phyloP scores from a whole-genome alignment of 2,888 invertebrate genomes.

The Conops quadrifasciatus region DNA sequence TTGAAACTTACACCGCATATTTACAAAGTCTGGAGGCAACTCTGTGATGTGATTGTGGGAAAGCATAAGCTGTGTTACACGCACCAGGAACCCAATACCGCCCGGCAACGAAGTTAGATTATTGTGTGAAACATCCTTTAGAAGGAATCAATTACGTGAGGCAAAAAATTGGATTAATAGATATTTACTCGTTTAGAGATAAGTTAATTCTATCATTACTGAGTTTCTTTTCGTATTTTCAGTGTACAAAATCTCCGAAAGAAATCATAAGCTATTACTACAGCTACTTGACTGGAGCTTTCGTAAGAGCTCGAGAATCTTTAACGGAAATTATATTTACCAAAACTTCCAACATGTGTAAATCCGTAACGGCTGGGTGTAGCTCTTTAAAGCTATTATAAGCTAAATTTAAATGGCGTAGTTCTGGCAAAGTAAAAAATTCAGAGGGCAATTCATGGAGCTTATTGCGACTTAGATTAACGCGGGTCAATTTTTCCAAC shows the following conservation, averaged over 20 bases:
- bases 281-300: not conserved
- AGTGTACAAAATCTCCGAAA: no score
- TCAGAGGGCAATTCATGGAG: slow-evolving; percentile 71
- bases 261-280: not conserved
- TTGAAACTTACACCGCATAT: slow-evolving; percentile 76
- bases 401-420: slow-evolving; percentile 77
- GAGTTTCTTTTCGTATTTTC: not conserved
- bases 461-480: slow-evolving; percentile 77
- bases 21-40: slow-evolving; percentile 82
- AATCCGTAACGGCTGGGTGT: slow-evolving; percentile 77
- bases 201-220: no score
- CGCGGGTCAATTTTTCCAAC: slow-evolving; percentile 72
- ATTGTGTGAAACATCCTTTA: slow-evolving; percentile 82
- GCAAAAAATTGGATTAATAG: no score
- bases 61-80: slow-evolving; percentile 76
- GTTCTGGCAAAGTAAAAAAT: slow-evolving; percentile 75
- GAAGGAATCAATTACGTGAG: not conserved
- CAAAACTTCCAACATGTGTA: slow-evolving; percentile 80
- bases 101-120: slow-evolving; percentile 76
- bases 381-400: slow-evolving; percentile 76
- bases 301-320: not conserved
- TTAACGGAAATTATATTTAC: slow-evolving; percentile 67
- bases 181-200: no score
- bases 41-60: slow-evolving; percentile 79
- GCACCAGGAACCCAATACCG: slow-evolving; percentile 84